Conservation (phyloP, 2,113 vertebrate genomes). For the Oreamnos americanus region DNA sequence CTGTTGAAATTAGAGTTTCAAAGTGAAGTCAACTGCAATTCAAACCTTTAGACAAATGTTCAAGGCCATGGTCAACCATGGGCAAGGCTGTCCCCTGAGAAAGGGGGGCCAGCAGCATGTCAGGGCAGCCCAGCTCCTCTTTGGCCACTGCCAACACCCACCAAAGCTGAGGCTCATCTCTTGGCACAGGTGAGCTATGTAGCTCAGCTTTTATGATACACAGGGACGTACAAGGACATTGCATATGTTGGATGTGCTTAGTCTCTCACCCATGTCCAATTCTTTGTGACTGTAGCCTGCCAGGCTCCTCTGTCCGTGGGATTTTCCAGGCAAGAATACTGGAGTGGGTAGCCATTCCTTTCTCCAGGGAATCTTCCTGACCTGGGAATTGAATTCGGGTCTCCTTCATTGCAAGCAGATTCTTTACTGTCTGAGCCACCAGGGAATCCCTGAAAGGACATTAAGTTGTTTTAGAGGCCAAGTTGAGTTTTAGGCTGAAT, state of each 20-base stretch:
- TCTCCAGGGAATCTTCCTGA: neutral
- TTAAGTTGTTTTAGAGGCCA: neutral
- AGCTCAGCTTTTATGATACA: neutral
- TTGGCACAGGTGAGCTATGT: neutral
- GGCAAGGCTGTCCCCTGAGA: neutral
- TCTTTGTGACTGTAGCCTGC: neutral
- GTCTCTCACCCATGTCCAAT: neutral
- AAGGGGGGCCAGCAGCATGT: neutral
- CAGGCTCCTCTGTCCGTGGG: neutral
- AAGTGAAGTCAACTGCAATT: neutral
- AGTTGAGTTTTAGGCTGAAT: neutral
- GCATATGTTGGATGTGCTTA: neutral
- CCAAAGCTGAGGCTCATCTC: neutral
- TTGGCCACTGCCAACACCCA: neutral
- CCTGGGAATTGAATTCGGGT: rapidly evolving
- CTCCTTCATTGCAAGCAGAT: neutral
- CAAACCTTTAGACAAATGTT: neutral
- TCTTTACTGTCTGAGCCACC: neutral
- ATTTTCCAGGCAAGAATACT: neutral
- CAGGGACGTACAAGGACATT: neutral
- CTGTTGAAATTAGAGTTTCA: neutral
- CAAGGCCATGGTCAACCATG: neutral
- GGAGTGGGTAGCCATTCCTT: neutral
- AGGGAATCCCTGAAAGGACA: neutral
- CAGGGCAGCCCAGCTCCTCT: neutral